Percentiles rank a stretch among this genome's conserved stretches.
phyloP scores from a whole-genome alignment of 2,888 invertebrate genomes.

The Pocota personata region DNA sequence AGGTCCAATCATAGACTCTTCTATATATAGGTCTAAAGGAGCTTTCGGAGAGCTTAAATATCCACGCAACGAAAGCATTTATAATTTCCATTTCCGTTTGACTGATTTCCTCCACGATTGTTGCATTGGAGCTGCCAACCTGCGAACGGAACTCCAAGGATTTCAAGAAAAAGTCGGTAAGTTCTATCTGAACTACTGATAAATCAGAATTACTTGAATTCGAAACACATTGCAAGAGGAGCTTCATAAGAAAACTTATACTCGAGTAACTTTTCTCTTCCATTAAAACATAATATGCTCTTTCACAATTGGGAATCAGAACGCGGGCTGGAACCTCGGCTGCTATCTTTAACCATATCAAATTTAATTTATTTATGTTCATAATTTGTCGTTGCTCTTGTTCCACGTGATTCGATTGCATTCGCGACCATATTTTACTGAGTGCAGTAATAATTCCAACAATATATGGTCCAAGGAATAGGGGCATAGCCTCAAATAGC shows the following conservation, averaged over 20 bases:
- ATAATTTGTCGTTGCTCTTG: constrained; percentile 84
- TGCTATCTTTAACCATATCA: constrained; percentile 88
- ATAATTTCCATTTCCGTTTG: constrained; percentile 88
- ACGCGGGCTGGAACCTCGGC: constrained; percentile 88
- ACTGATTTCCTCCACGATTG: neutral
- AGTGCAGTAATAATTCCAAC: constrained; percentile 88
- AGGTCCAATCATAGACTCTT: constrained; percentile 94
- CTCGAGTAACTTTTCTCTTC: constrained; percentile 85
- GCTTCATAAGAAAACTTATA: constrained; percentile 88
- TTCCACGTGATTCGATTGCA: constrained; percentile 41
- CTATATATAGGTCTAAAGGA: constrained; percentile 95
- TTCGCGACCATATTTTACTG: constrained; percentile 84
- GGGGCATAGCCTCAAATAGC: constrained; percentile 90
- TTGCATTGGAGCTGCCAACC: constrained; percentile 75
- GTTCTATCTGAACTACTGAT: constrained; percentile 86
- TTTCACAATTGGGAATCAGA: constrained; percentile 89
- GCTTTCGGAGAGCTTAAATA: constrained; percentile 94
- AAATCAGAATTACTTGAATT: constrained; percentile 87
- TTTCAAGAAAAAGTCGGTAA: constrained; percentile 90
- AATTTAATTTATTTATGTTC: constrained; percentile 85
- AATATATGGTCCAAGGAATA: constrained; percentile 94
- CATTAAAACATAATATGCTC: constrained; percentile 86
- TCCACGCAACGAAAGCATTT: constrained; percentile 90
- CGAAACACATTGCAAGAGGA: constrained; percentile 89
- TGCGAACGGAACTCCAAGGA: constrained; percentile 88